A percentile compares a stretch with the other conserved stretches of the same genome.
Evolutionary conservation across 2,113 vertebrate genomes (phyloP).

Genomic region (Cynoglossus semilaevis): DNA sequence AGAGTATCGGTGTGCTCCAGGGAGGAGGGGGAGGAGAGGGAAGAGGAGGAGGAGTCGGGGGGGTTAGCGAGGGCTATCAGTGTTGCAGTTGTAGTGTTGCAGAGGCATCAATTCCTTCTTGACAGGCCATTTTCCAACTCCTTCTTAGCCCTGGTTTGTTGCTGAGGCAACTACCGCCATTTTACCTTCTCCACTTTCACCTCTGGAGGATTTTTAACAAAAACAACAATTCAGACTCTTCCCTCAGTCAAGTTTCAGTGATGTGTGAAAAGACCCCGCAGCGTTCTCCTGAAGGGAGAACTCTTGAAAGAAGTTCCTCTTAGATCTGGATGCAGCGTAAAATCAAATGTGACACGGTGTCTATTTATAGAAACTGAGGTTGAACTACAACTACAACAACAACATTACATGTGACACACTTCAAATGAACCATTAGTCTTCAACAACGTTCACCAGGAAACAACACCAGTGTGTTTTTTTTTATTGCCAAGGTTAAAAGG

Average conservation of each 20-base stretch:
- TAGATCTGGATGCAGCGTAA: too few relatives aligned
- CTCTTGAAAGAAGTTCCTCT: too few relatives aligned
- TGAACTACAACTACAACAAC: too few relatives aligned
- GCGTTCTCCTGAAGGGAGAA: too few relatives aligned
- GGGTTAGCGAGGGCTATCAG: constrained; percentile 38
- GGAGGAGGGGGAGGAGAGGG: constrained; percentile 15
- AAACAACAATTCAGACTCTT: not conserved
- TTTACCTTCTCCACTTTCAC: constrained; percentile 61
- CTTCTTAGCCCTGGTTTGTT: constrained; percentile 73
- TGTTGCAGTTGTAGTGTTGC: constrained; percentile 64
- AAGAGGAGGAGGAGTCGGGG: constrained; percentile 3
- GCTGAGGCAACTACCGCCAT: constrained; percentile 78
- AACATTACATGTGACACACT: too few relatives aligned
- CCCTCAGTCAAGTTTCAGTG: too few relatives aligned
- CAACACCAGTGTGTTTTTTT: not conserved
- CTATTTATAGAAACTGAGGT: too few relatives aligned
- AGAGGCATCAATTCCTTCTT: constrained; percentile 78
- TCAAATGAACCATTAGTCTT: too few relatives aligned
- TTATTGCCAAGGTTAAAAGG: constrained; percentile 12
- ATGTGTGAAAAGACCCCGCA: too few relatives aligned
- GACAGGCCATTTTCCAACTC: constrained; percentile 76
- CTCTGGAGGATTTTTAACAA: constrained; percentile 42
- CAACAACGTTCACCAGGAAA: not conserved
- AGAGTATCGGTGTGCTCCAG: constrained; percentile 28
- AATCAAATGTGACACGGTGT: too few relatives aligned